Conservation (phyloP, 2,888 invertebrate species). For the Gymnosoma rotundatum region DNA sequence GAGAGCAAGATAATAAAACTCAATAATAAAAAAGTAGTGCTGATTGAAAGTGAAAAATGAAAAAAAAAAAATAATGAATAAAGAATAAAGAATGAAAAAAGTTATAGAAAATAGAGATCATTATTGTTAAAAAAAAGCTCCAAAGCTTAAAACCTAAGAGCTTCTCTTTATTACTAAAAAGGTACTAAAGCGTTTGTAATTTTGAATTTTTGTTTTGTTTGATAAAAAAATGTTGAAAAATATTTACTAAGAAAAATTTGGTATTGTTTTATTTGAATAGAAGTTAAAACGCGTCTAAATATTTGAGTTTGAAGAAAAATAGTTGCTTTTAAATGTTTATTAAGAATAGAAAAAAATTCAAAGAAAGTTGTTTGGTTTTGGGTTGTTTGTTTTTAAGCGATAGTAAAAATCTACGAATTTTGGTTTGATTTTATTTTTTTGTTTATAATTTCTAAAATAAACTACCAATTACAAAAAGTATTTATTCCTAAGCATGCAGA, state of each 20-base stretch:
- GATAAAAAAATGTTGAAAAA: slow-evolving; percentile 39
- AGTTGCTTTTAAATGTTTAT: slow-evolving; percentile 7
- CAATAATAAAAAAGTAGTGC: slow-evolving; percentile 78
- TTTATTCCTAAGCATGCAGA: slow-evolving; percentile 61
- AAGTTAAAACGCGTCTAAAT: slow-evolving; percentile 59
- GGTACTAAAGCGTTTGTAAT: slow-evolving; percentile 52
- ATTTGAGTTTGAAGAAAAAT: slow-evolving; percentile 46
- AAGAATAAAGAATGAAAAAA: slow-evolving; percentile 67
- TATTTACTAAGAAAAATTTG: slow-evolving; percentile 10
- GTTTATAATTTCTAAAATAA: slow-evolving; percentile 39
- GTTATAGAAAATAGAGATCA: slow-evolving; percentile 65
- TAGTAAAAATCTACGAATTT: slow-evolving; percentile 71
- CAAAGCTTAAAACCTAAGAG: slow-evolving; percentile 4
- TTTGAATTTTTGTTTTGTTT: slow-evolving; percentile 2
- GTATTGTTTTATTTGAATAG: slow-evolving; percentile 37
- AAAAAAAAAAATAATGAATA: slow-evolving; percentile 69
- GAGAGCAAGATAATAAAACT: slow-evolving; percentile 47
- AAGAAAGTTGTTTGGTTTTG: slow-evolving; percentile 62
- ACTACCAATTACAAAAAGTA: slow-evolving; percentile 60
- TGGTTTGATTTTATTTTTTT: slow-evolving; percentile 57
- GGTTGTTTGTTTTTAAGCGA: slow-evolving; percentile 70
- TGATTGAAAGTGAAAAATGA: slow-evolving; percentile 75
- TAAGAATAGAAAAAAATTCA: slow-evolving; percentile 48
- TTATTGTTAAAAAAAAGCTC: slow-evolving; percentile 35
- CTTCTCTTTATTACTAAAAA: slow-evolving; percentile 23